phyloP scores from a whole-genome alignment of 1,140 invertebrate genomes.

The Drosophila parabipectinata region DNA sequence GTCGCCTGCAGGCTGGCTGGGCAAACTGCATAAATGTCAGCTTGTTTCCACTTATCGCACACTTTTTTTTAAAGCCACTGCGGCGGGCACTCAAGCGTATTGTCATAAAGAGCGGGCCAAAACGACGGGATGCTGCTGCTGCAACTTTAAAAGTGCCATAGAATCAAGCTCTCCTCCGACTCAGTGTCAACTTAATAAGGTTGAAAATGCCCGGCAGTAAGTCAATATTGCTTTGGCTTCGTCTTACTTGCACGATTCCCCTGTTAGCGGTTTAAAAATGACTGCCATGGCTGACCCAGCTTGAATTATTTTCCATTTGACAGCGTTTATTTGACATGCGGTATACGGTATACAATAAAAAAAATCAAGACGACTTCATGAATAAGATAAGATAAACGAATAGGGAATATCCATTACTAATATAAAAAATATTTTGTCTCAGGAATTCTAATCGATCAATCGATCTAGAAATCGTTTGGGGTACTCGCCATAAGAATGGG shows the following conservation, averaged over 20 bases:
- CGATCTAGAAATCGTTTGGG: too few relatives aligned
- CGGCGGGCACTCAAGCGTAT: constrained; percentile 59
- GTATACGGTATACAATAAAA: constrained; percentile 30
- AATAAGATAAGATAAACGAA: not conserved
- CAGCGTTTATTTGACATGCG: constrained; percentile 64
- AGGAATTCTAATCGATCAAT: too few relatives aligned
- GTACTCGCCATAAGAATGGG: too few relatives aligned
- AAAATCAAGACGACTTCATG: not conserved
- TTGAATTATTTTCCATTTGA: constrained; percentile 72
- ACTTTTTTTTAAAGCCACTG: constrained; percentile 52
- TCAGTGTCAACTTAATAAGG: constrained; percentile 69
- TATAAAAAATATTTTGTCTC: too few relatives aligned
- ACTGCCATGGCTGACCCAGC: constrained; percentile 27
- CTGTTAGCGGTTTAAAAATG: constrained; percentile 45
- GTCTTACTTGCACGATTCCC: constrained; percentile 32
- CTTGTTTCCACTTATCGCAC: constrained; percentile 81
- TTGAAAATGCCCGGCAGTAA: constrained; percentile 49
- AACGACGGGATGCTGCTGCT: constrained; percentile 2
- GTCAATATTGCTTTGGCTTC: constrained; percentile 51
- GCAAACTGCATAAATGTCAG: constrained; percentile 81
- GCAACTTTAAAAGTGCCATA: constrained; percentile 35
- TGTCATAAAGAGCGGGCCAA: constrained; percentile 51
- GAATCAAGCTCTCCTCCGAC: constrained; percentile 29
- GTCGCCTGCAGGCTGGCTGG: constrained; percentile 73
- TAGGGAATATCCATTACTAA: not conserved